Conservation (phyloP, 2,888 invertebrate genomes). For the Taphrorychus bicolor region DNA sequence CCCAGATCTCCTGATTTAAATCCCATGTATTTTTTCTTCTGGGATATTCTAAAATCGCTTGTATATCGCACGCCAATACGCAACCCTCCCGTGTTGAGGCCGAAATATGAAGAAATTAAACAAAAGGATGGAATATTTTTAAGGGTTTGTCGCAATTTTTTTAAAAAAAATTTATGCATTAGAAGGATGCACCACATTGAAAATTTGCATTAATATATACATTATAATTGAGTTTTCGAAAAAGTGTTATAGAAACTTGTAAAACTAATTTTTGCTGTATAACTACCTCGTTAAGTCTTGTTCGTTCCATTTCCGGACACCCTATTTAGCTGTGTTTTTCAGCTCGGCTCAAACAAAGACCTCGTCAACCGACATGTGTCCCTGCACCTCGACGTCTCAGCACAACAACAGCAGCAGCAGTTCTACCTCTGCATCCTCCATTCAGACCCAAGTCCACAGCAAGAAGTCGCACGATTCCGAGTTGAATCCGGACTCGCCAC, state of each 20-base stretch:
- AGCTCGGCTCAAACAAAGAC: conserved; percentile 34
- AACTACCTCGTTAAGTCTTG: too few species aligned
- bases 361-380: conserved; percentile 40
- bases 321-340: background rate
- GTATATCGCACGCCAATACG: background rate
- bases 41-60: background rate
- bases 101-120: too few species aligned
- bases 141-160: too few species aligned
- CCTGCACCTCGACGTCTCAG: conserved; percentile 42
- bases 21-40: background rate
- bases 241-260: too few species aligned
- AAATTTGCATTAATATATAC: too few species aligned
- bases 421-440: conserved; percentile 40
- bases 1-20: background rate
- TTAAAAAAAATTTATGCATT: too few species aligned
- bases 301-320: too few species aligned
- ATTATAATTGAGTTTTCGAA: too few species aligned
- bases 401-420: conserved; percentile 28
- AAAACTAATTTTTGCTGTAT: too few species aligned
- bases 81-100: too few species aligned
- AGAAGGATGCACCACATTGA: too few species aligned
- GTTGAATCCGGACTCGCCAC: conserved; percentile 40
- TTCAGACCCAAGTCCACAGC: conserved; percentile 41
- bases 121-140: too few species aligned
- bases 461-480: conserved; percentile 44